Conservation (phyloP, 1,140 invertebrate genomes). For the Cotesia vestalis region DNA sequence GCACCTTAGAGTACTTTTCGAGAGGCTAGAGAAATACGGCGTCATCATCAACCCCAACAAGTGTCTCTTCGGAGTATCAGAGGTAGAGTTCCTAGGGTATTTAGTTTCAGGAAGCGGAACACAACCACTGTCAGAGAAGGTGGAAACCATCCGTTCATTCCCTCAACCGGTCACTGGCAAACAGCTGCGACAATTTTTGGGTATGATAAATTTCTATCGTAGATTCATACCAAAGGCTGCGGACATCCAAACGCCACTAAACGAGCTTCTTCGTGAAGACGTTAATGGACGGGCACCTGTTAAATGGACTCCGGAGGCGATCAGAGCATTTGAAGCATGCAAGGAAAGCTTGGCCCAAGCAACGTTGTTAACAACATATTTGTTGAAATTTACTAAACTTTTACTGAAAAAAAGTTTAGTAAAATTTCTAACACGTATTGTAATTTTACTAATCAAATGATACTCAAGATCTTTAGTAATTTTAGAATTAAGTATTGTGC, state of each 20-base stretch:
- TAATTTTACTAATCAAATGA: too few species aligned
- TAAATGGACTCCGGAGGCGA: slow-evolving; percentile 31
- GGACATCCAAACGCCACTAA: slow-evolving; percentile 40
- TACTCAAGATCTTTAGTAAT: too few species aligned
- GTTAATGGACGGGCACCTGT: slow-evolving; percentile 40
- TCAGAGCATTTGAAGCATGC: slow-evolving; percentile 47
- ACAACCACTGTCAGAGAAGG: slow-evolving; percentile 45
- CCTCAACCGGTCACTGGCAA: slow-evolving; percentile 41
- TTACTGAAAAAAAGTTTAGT: too few species aligned
- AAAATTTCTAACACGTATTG: too few species aligned
- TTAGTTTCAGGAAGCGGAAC: too few species aligned
- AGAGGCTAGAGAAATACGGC: slow-evolving; percentile 42
- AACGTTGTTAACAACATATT: too few species aligned
- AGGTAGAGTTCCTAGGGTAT: too few species aligned
- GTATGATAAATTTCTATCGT: slow-evolving; percentile 46
- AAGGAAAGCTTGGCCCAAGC: slow-evolving; percentile 50
- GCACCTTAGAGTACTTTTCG: slow-evolving; percentile 47
- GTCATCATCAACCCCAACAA: slow-evolving; percentile 51
- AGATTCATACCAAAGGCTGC: slow-evolving; percentile 42
- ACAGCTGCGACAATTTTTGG: slow-evolving; percentile 47
- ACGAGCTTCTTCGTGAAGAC: slow-evolving; percentile 36
- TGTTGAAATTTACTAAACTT: too few species aligned
- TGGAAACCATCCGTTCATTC: slow-evolving; percentile 45
- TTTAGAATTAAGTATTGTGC: too few species aligned
- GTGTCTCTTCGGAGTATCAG: slow-evolving; percentile 42